Base-by-base conservation (phyloP, 2,113 vertebrate genomes). In the Apus apus region DNA sequence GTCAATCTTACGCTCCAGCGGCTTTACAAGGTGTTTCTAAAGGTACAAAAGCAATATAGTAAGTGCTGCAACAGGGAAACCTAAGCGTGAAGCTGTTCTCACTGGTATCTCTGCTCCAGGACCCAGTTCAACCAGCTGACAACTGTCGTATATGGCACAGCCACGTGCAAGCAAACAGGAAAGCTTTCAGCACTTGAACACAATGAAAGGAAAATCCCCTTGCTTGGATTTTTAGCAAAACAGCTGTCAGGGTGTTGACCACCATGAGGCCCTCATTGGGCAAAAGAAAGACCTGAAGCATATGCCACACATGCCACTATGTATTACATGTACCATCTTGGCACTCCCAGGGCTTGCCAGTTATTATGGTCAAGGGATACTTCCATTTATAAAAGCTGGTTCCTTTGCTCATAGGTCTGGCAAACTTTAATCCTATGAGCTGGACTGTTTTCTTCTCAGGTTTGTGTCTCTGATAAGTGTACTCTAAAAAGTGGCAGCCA, bases 291-390 rank as follows among this genome's bases (percentile, higher is more conserved):
- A 46, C 17, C 48, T 18, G 32, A 92, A 48, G 15, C 7, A 10
- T 1, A 1, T 15, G 8, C 26, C 32, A 7, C 3, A 8, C 1
- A 0, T 48, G 26, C 8, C 72, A 76, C 7, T 7, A 1, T 15
- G 13, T 22, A 25, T 20, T 12, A 56, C 13, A 21, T 7, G 13
- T 78, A 3, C 19, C 34, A 40, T 10, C 36, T 14, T 50, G 54
- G 43, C 16, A 40, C 8, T 56, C 14, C 15, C 20, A 80, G 51
- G 22, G 57, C 61, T 77, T 80, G 40, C 21, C 36, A 76, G 0
- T 29, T 38, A 40, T 34, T 36, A 36, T 16, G 6, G 66, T n/a
- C 67, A 54, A 57, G 15, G 50, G 30, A 43, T 22, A 43, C 26
- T 66, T 81, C 56, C 3, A 0, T 13, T 15, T 15, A 16, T 5